Conservation (phyloP, 2,888 invertebrate species). For the Campoplex capitator region DNA sequence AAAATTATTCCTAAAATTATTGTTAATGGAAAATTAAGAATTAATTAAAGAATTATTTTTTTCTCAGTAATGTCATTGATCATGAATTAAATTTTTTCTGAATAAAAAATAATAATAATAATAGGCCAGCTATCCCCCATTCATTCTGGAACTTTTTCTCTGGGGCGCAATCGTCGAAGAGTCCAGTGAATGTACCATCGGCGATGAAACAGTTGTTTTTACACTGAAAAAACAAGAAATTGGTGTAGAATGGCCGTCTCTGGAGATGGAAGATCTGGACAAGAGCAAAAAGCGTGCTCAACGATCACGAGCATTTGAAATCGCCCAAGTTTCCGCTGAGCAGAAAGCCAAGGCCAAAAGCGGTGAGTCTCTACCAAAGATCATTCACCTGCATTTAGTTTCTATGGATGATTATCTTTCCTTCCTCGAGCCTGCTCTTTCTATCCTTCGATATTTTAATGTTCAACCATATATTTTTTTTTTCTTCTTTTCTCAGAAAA, state of each 20-base stretch:
- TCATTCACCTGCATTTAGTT: slow-evolving; percentile 25
- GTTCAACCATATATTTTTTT: background rate
- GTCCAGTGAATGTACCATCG: slow-evolving; percentile 88
- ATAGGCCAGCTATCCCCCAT: slow-evolving; percentile 89
- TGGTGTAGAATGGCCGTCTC: slow-evolving; percentile 86
- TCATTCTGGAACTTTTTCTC: slow-evolving; percentile 91
- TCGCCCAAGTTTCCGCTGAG: slow-evolving; percentile 86
- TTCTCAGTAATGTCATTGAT: background rate
- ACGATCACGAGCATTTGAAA: slow-evolving; percentile 87
- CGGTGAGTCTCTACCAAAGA: slow-evolving; percentile 72
- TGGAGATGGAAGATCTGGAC: slow-evolving; percentile 86
- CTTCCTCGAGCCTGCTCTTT: background rate
- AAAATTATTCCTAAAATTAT: too few relatives aligned
- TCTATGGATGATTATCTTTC: slow-evolving; percentile 15
- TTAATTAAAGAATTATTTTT: background rate
- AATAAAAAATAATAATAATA: slow-evolving; percentile 9
- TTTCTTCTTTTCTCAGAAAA: slow-evolving; percentile 80
- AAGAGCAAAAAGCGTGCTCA: slow-evolving; percentile 87
- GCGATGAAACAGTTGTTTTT: slow-evolving; percentile 88
- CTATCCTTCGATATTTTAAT: slow-evolving; percentile 17
- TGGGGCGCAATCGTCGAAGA: slow-evolving; percentile 87
- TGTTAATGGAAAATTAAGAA: too few relatives aligned
- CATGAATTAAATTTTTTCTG: background rate
- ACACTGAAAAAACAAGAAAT: slow-evolving; percentile 88
- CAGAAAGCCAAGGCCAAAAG: slow-evolving; percentile 86